Evolutionary conservation across 2,797 vertebrate species (phyloP), one percentile per base, ranked within the genome.

Genomic region (Esox masquinongy): DNA sequence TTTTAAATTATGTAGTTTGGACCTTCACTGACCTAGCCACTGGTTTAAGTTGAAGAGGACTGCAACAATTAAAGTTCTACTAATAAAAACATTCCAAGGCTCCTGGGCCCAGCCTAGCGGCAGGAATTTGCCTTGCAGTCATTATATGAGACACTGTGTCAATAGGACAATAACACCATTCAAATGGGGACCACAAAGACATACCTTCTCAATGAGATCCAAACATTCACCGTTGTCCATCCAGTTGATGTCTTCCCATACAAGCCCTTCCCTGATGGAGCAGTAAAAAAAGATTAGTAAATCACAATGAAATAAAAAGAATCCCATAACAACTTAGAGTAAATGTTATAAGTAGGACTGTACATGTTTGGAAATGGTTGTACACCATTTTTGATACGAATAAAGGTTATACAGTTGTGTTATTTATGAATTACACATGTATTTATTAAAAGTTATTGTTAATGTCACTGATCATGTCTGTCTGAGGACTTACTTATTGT

Each of bases 181-280:
- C 12, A 67, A 67, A 12, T 7, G 15, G 17, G 64, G 17, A 36
- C 14, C 26, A 34, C 15, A 36, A 66, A 99, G 24, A 8, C n/a
- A 26, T 91, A 99, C 98, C 96, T 98, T 99, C 90, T 99, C 98
- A 70, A 99, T 98, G 76, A 99, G 92, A 88, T 99, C 97, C 85
- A 99, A 88, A 85, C 98, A 99, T 84, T 99, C 98, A 61, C 96
- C 97, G 53, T 99, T 99, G 90, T 99, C 98, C 90, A 95, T 96
- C 98, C 98, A 99, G 92, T 97, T 92, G 74, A 99, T 97, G 84
- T 97, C 95, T 75, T 96, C 94, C 98, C 98, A 99, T 22, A 94
- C 87, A 39, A 99, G 88, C 15, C 98, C 98, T 88, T 99, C 98
- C 85, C 94, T 95, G 82, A 73, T 79, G 49, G 43, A 78, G 71